A percentile compares a stretch with the other conserved stretches of the same genome.
Evolutionary conservation across 2,113 vertebrate species (phyloP).

Genomic region (Acinonyx jubatus): DNA sequence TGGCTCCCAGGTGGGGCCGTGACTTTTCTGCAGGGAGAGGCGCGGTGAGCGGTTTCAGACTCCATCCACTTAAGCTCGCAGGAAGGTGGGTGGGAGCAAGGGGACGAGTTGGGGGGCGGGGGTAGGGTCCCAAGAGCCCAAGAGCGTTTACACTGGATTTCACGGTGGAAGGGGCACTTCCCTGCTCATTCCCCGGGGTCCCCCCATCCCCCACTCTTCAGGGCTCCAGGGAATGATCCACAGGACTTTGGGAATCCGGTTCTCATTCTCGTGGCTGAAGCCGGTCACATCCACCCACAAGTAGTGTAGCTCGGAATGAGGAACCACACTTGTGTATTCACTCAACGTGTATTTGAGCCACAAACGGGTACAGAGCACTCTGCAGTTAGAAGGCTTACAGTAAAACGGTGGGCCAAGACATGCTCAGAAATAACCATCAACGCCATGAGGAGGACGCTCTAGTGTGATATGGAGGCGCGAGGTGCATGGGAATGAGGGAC

Average conservation of each 20-base stretch:
- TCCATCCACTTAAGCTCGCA: fast-evolving
- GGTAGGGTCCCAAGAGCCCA: background rate
- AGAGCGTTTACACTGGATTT: fast-evolving
- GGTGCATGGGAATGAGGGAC: background rate
- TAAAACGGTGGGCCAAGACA: background rate
- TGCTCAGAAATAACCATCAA: background rate
- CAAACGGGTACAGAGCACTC: background rate
- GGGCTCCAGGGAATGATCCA: background rate
- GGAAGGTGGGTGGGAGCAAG: background rate
- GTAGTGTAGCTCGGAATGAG: background rate
- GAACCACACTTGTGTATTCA: background rate
- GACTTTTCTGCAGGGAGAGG: background rate
- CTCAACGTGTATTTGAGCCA: background rate
- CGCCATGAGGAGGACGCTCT: background rate
- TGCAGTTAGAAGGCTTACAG: background rate
- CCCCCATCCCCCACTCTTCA: background rate
- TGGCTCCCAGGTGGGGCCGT: background rate
- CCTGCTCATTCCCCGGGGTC: background rate
- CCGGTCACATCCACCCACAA: background rate
- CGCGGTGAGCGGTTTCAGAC: background rate
- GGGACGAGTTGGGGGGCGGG: background rate
- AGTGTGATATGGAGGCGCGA: fast-evolving
- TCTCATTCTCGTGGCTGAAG: background rate
- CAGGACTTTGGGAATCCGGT: background rate
- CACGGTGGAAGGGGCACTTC: background rate